Base-by-base conservation (phyloP, 1,140 invertebrate genomes). In the Microplitis mediator region DNA sequence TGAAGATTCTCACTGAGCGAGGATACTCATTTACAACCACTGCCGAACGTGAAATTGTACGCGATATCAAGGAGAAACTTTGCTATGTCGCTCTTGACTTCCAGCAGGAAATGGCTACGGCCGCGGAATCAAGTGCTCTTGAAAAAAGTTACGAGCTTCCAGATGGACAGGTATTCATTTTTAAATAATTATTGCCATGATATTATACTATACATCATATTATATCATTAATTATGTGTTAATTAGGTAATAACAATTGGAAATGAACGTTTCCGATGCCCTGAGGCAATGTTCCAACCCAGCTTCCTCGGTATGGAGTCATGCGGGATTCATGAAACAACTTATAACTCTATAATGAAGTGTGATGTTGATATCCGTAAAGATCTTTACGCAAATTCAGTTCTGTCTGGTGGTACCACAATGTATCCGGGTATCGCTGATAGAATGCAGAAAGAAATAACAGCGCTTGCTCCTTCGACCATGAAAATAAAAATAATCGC, bases 401-500 rank as follows among this genome's bases (percentile, higher is more conserved):
- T 97, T 52, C 86, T 97, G 54, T 96, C 95, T 62, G 95, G 95
- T 79, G 92, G 92, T 77, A 92, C 92, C 77, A 93, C 92, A 64
- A 93, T 93, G 92, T 93, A 93, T 83, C 91, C 91, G 14, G 94
- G 93, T 78, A 93, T 94, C 80, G 93, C 94, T 76, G 94, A 95
- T 80, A 89, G 94, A 73, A 95, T 95, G 94, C 94, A 95, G 81
- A 95, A 95, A 85, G 95, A 96, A 88, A 95, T 96, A 83, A 95
- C 93, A 32, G 91, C 39, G 39, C 39, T 45, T 45, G 39, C 39
- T 45, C 39, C 39, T 2, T 45, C 39, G 52, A 96, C 94, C 73
- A 96, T 97, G 92, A 97, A 97, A 88, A 96, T 97, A 85, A 97
- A 97, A 89, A 96, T 97, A 88, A 96, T 97, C 80, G 95, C 95